Conservation (phyloP, 2,113 vertebrate species). For the Corydoras sp. region DNA sequence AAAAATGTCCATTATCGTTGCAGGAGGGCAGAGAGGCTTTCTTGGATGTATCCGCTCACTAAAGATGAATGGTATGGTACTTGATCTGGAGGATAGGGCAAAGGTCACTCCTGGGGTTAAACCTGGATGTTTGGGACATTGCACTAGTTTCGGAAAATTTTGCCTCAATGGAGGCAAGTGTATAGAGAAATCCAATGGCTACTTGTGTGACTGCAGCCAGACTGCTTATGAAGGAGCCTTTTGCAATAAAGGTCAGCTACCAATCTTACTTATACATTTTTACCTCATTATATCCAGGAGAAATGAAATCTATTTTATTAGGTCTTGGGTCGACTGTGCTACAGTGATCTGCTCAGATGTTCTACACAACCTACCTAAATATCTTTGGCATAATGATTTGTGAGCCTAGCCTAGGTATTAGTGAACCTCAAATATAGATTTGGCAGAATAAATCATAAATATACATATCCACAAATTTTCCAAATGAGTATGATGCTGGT, state of each 20-base stretch:
- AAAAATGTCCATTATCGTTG: conserved; percentile 54
- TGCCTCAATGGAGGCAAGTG: conserved; percentile 89
- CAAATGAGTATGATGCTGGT: too few species aligned
- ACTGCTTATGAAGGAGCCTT: conserved; percentile 89
- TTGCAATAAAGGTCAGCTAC: conserved; percentile 83
- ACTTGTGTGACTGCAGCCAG: conserved; percentile 83
- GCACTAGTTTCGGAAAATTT: conserved; percentile 89
- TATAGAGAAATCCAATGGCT: conserved; percentile 93
- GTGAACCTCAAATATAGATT: too few species aligned
- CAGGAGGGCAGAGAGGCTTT: conserved; percentile 88
- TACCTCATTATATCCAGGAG: too few species aligned
- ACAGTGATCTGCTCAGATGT: too few species aligned
- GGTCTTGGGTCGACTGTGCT: too few species aligned
- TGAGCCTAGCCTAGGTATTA: too few species aligned
- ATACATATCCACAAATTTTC: too few species aligned
- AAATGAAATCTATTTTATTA: too few species aligned
- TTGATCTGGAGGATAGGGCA: conserved; percentile 90
- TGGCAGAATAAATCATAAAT: too few species aligned
- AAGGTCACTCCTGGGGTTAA: conserved; percentile 89
- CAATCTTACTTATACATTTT: too few species aligned
- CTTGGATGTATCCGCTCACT: conserved; percentile 91
- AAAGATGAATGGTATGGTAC: conserved; percentile 88
- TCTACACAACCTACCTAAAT: too few species aligned
- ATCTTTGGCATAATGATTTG: too few species aligned
- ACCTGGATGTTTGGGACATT: conserved; percentile 92